These are phyloP conservation scores for Hypsopygia costalis DNA, from an alignment of 2,888 invertebrate species.

Conservation along the genomic window DNA sequence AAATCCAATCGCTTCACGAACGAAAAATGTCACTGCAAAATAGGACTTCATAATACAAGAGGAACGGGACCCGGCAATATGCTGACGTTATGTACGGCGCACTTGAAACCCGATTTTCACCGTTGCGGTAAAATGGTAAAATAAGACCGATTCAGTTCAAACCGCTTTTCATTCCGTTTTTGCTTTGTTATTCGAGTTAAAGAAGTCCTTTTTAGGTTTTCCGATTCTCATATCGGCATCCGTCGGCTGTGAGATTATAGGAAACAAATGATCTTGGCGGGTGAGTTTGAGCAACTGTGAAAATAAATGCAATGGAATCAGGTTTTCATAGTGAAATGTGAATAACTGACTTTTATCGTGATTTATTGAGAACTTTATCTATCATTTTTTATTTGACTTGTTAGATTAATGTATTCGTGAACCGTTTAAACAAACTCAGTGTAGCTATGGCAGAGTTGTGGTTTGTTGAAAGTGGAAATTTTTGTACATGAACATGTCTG, in stretches of 20 bases:
- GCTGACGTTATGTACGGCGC: slow-evolving; percentile 56
- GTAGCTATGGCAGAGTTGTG: too few species aligned
- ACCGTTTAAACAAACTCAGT: too few species aligned
- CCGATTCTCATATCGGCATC: slow-evolving; percentile 2
- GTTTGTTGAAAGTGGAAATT: too few species aligned
- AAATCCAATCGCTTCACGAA: slow-evolving; percentile 71
- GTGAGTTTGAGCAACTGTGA: slow-evolving; percentile 1
- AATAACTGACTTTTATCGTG: neutral
- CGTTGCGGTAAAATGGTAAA: slow-evolving; percentile 49
- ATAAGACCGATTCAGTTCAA: slow-evolving; percentile 32
- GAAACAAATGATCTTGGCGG: slow-evolving; percentile 2
- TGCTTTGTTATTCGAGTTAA: slow-evolving; percentile 9
- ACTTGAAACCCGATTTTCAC: slow-evolving; percentile 66
- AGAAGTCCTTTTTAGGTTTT: slow-evolving; percentile 9
- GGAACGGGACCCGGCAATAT: slow-evolving; percentile 62
- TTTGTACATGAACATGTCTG: too few species aligned
- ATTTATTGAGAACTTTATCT: neutral
- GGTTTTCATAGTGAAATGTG: neutral
- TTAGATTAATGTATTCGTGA: neutral
- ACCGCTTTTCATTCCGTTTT: slow-evolving; percentile 10
- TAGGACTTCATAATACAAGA: slow-evolving; percentile 71
- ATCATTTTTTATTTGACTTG: neutral
- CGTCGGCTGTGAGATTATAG: slow-evolving; percentile 6
- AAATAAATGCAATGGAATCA: neutral
- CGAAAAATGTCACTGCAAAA: slow-evolving; percentile 74